phyloP scores from a whole-genome alignment of 2,797 vertebrate genomes.

The Kryptopterus vitreolus region DNA sequence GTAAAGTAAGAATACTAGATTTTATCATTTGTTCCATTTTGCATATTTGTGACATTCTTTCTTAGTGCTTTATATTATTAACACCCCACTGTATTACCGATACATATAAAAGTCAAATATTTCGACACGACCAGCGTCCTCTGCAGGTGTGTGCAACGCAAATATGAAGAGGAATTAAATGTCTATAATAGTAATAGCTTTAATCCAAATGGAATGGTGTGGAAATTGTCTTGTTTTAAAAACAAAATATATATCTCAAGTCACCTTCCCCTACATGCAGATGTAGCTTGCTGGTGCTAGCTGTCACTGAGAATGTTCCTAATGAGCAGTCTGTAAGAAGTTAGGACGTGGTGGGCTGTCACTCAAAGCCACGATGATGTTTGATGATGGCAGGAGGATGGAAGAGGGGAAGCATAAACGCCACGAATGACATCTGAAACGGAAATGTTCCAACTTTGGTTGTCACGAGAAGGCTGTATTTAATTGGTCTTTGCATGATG shows the following conservation, averaged over 20 bases:
- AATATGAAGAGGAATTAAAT: background rate
- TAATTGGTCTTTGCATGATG: slow-evolving; percentile 48
- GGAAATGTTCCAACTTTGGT: slow-evolving; percentile 29
- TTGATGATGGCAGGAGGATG: slow-evolving; percentile 22
- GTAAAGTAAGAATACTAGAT: background rate
- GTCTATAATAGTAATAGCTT: background rate
- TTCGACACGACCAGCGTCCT: background rate
- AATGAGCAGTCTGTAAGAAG: slow-evolving; percentile 45
- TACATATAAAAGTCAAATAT: background rate
- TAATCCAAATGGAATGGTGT: background rate
- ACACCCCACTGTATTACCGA: background rate
- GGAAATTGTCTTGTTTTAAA: background rate
- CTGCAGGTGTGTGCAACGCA: background rate
- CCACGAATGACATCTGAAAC: slow-evolving; percentile 40
- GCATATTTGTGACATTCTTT: background rate
- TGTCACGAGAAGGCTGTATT: slow-evolving; percentile 41
- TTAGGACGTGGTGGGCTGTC: slow-evolving; percentile 36
- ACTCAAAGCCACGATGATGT: slow-evolving; percentile 37
- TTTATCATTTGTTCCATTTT: background rate
- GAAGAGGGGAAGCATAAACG: slow-evolving; percentile 36
- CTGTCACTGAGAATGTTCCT: slow-evolving; percentile 22
- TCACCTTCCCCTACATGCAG: slow-evolving; percentile 19
- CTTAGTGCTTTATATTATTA: background rate
- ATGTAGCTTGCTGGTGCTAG: background rate
- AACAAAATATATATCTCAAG: background rate